Conservation (phyloP, 2,888 invertebrate genomes). For the Caenorhabditis panamensis region DNA sequence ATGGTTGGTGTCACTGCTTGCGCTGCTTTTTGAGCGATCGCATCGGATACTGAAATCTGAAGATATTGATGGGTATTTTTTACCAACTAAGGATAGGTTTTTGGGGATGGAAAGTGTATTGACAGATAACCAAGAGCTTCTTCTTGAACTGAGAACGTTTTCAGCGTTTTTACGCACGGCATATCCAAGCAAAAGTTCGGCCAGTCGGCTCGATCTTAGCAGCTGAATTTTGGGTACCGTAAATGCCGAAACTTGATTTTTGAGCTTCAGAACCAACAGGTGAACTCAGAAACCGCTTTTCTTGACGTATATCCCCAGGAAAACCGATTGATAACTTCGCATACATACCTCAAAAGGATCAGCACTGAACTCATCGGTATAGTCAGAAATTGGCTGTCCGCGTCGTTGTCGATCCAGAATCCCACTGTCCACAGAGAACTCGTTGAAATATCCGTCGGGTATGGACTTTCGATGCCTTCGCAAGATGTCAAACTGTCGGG, state of each 20-base stretch:
- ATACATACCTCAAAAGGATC: slow-evolving; percentile 70
- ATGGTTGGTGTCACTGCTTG: slow-evolving; percentile 38
- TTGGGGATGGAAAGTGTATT: too few relatives aligned
- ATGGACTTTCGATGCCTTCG: slow-evolving; percentile 57
- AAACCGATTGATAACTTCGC: too few relatives aligned
- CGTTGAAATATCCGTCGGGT: slow-evolving; percentile 59
- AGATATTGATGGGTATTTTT: too few relatives aligned
- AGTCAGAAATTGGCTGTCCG: slow-evolving; percentile 66
- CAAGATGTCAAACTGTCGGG: slow-evolving; percentile 9
- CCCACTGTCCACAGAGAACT: slow-evolving; percentile 43
- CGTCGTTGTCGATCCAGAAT: slow-evolving; percentile 58
- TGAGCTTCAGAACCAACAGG: slow-evolving; percentile 12
- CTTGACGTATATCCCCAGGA: too few relatives aligned
- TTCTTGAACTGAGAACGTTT: too few relatives aligned
- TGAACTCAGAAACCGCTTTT: slow-evolving; percentile 7
- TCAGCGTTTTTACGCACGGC: too few relatives aligned
- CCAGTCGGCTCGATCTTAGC: too few relatives aligned
- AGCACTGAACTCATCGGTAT: slow-evolving; percentile 69
- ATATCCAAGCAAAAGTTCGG: neutral
- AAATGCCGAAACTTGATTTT: slow-evolving; percentile 36
- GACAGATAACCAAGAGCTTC: too few relatives aligned
- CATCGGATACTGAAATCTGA: slow-evolving; percentile 54
- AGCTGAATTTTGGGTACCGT: slow-evolving; percentile 2
- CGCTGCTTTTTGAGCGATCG: slow-evolving; percentile 46
- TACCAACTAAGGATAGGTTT: too few relatives aligned